Percentiles rank a stretch among this genome's conserved stretches.
Conservation (phyloP, 2,888 invertebrate species). For the Muscina levida region DNA sequence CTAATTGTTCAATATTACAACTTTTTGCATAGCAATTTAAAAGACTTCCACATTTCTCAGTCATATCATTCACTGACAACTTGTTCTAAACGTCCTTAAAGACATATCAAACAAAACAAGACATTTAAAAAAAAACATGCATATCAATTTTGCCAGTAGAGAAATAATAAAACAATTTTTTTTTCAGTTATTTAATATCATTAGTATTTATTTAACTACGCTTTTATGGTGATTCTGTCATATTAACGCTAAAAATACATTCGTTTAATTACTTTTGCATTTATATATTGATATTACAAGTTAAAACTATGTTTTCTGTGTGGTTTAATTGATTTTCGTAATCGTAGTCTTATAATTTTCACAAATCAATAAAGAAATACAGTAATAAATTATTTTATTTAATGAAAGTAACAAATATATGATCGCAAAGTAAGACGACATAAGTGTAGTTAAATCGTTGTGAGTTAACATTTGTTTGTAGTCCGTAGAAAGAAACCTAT, state of each 20-base stretch:
- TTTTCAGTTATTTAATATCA: slow-evolving; percentile 21
- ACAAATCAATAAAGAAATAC: not conserved
- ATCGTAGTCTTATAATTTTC: not conserved
- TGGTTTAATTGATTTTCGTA: slow-evolving; percentile 6
- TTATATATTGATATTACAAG: too few species aligned
- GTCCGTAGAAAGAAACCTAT: too few species aligned
- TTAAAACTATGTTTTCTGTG: not conserved
- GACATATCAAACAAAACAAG: too few species aligned
- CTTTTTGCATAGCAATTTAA: too few species aligned
- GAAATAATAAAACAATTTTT: too few species aligned
- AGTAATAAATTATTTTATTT: not conserved
- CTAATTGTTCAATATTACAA: too few species aligned
- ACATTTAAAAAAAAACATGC: too few species aligned
- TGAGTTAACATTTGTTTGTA: not conserved
- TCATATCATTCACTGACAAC: too few species aligned
- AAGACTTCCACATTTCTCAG: too few species aligned
- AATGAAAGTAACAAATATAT: not conserved
- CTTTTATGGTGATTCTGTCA: slow-evolving; percentile 2
- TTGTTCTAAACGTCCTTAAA: too few species aligned
- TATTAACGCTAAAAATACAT: slow-evolving; percentile 20
- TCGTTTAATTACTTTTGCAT: slow-evolving; percentile 11
- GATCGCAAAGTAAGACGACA: not conserved
- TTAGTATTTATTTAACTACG: slow-evolving; percentile 30
- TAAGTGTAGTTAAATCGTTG: not conserved
- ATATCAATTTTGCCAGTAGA: too few species aligned